Evolutionary conservation across 1,140 invertebrate species (phyloP), one percentile per base, ranked within the genome.

Genomic region (Gryllus bimaculatus): DNA sequence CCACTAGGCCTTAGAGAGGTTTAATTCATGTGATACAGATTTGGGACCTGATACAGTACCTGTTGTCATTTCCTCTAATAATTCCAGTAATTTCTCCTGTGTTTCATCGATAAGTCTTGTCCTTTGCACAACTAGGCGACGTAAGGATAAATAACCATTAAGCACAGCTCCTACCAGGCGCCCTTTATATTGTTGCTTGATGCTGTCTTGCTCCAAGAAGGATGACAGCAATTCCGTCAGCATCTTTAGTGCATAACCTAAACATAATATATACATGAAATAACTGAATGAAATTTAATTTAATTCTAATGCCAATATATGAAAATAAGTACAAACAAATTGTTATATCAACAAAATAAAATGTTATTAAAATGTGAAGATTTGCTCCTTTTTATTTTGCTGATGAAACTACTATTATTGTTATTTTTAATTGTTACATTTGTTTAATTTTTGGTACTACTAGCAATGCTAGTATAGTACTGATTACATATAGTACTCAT

Each of bases 91-190:
- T 84, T 97, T 97, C 84, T 98, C 96, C 87, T 99, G 97, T 3
- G 97, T 97, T 85, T 98, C 96, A 86, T 99, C 97, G 74, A 98
- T 96, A 47, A 98, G 89, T 80, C 97, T 91, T 0, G 97, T 99
- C 79, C 97, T 88, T 86, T 99, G 97, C 76, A 99, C 95, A 15
- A 98, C 95, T 8, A 99, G 88, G 81, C 96, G 91, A 26, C 96
- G 88, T 76, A 99, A 86, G 0, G 95, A 95, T 74, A 99, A 88
- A 87, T 99, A 99, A 0, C 97, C 97, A 86, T 98, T 96, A 0
- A 99, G 88, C 8, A 97, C 92, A 80, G 95, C 92, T 73, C 95
- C 93, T 8, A 99, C 93, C 78, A 99, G 87, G 78, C 93, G 89
- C 7, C 93, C 93, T 87, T 98, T 98, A 86, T 96, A 98, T 77